Base-by-base conservation (phyloP, 2,888 invertebrate species). In the Ormyrus pomaceus region DNA sequence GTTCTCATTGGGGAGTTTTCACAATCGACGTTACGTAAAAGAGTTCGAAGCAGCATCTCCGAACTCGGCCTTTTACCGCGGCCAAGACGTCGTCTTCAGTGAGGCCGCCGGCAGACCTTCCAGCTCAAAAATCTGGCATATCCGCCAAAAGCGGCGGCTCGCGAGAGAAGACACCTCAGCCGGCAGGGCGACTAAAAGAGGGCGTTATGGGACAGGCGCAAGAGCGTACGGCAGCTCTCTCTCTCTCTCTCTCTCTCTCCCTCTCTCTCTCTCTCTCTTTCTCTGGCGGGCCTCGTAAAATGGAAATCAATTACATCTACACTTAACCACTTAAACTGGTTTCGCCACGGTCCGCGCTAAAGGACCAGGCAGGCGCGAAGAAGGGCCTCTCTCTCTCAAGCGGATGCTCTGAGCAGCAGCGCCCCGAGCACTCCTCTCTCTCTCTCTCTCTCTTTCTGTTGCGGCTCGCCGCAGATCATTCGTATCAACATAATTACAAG, bases 401-500 rank as follows among this genome's bases (percentile, higher is more conserved):
- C 34, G 34, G 34, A 34, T 34, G 34, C 34, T 34, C 34, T 34
- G 34, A 34, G 34, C 34, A 34, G 34, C 34, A 34, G 34, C 34
- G 34, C 34, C 77, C 45, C 74, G 64, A 71, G 74, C 79, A 77
- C 81, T 69, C 80, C 81, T 74, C 80, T 83, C 77, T 80, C 77
- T 70, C 66, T 72, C 45, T 81, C 87, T 88, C 86, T 34, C 34
- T 34, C 34, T 34, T 34, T 34, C 34, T 34, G 34, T 34, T 89
- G 89, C 86, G 89, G 90, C 89, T 71, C 80, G 89, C 90, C 89
- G 89, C 89, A 90, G 90, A 91, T 90, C 90, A 91, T 91, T 90
- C 90, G 90, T 91, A 91, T 91, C 90, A 91, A 90, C 90, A 89
- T 91, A 91, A 91, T 91, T 91, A 90, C 90, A 91, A 91, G 90